Conservation (phyloP, 2,888 invertebrate species). For the Azorinus chamasolen region DNA sequence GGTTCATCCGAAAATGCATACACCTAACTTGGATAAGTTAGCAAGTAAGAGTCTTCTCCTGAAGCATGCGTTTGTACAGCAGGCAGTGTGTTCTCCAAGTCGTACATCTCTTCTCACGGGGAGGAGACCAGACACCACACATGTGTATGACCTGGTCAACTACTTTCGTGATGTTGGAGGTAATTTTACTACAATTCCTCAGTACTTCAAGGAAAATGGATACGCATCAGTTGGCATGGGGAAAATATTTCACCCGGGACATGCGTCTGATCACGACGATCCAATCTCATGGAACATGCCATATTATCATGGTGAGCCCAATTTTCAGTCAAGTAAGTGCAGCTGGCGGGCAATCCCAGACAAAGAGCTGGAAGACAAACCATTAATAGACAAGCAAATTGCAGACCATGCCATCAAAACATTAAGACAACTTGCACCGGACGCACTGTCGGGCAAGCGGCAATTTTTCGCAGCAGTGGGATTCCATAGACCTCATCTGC, state of each 20-base stretch:
- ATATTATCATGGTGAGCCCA: slow-evolving; percentile 69
- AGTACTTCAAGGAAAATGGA: slow-evolving; percentile 67
- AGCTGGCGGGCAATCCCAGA: slow-evolving; percentile 71
- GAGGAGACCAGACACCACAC: slow-evolving; percentile 70
- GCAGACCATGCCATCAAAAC: slow-evolving; percentile 90
- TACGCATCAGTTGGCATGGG: slow-evolving; percentile 64
- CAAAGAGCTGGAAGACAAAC: slow-evolving; percentile 86
- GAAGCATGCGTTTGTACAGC: slow-evolving; percentile 66
- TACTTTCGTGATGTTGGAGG: slow-evolving; percentile 69
- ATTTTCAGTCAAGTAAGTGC: slow-evolving; percentile 89
- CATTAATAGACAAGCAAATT: slow-evolving; percentile 93
- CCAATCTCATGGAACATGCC: slow-evolving; percentile 51
- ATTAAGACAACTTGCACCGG: slow-evolving; percentile 85
- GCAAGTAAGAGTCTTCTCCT: slow-evolving; percentile 65
- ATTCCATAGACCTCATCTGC: slow-evolving; percentile 96
- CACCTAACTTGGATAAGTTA: slow-evolving; percentile 70
- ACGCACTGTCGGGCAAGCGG: slow-evolving; percentile 71
- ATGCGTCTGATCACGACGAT: slow-evolving; percentile 70
- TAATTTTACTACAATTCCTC: slow-evolving; percentile 67
- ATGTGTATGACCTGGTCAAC: slow-evolving; percentile 53
- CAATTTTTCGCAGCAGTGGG: slow-evolving; percentile 94
- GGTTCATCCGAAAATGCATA: slow-evolving; percentile 65
- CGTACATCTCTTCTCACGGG: slow-evolving; percentile 66
- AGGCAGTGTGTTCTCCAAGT: slow-evolving; percentile 63
- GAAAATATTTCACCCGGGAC: slow-evolving; percentile 67